Percentiles rank a stretch among this genome's conserved stretches.
phyloP scores from a whole-genome alignment of 92 coral and sea anemone genomes.

The Porites lobata region DNA sequence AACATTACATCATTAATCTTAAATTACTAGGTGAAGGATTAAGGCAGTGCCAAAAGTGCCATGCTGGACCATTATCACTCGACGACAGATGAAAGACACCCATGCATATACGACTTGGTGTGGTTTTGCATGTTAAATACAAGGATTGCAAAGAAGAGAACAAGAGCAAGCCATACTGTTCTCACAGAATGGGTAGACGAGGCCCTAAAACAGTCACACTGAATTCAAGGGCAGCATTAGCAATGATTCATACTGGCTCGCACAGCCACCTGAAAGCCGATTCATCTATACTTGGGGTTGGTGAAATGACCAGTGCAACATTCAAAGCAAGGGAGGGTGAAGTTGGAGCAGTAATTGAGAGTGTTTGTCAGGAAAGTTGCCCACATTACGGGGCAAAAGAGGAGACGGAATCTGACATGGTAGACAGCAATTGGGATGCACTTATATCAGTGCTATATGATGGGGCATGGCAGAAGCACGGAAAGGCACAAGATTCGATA shows the following conservation, averaged over 20 bases:
- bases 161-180: neutral
- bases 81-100: neutral
- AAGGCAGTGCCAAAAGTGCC: slow-evolving; percentile 4
- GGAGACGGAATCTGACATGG: neutral
- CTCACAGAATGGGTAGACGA: slow-evolving; percentile 50
- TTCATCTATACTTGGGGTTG: slow-evolving; percentile 43
- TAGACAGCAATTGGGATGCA: neutral
- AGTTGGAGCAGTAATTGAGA: slow-evolving; percentile 9
- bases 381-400: slow-evolving; percentile 29
- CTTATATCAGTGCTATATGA: slow-evolving; percentile 25
- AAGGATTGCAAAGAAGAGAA: neutral
- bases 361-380: slow-evolving; percentile 41
- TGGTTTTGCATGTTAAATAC: neutral
- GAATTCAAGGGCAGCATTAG: slow-evolving; percentile 56
- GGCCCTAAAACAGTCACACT: slow-evolving; percentile 50
- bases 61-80: slow-evolving; percentile 19
- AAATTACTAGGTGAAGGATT: neutral
- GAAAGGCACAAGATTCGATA: slow-evolving; percentile 19
- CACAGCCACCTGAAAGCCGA: slow-evolving; percentile 40
- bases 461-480: slow-evolving; percentile 35
- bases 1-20: neutral
- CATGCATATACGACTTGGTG: slow-evolving; percentile 11
- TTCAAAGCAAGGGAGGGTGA: slow-evolving; percentile 14
- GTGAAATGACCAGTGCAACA: slow-evolving; percentile 28
- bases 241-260: slow-evolving; percentile 52